Evolutionary conservation across 30 jellyfish, hydroid and myxozoan genomes (phyloP).

Genomic region (Pelagia noctiluca): DNA sequence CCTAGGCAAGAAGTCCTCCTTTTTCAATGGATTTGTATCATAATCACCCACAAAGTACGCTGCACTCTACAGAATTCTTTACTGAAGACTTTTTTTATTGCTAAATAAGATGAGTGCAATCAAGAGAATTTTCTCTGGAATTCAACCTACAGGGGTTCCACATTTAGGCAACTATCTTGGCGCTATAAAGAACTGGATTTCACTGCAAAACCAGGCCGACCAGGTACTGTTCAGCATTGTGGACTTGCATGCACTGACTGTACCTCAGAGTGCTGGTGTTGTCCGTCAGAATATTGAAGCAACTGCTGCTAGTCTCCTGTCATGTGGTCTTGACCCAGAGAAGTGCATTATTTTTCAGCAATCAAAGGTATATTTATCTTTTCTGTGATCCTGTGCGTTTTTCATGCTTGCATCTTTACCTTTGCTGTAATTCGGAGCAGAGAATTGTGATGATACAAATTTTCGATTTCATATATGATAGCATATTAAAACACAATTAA

Average conservation of each 20-base stretch:
- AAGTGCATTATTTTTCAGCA: conserved; percentile 85
- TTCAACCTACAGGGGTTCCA: conserved; percentile 97
- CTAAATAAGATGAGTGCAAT: conserved; percentile 12
- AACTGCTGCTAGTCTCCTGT: conserved; percentile 78
- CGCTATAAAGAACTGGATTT: conserved; percentile 85
- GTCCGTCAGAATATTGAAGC: conserved; percentile 42
- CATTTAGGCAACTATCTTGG: conserved; percentile 95
- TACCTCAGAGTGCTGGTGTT: conserved; percentile 56
- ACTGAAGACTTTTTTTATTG: background rate
- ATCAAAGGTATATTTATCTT: conserved; percentile 95
- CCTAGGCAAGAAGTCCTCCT: no score
- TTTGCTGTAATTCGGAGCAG: no score
- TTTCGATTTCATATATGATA: no score
- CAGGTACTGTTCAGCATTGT: conserved; percentile 80
- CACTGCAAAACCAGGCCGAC: conserved; percentile 54
- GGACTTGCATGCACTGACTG: conserved; percentile 83
- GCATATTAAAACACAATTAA: no score
- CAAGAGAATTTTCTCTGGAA: conserved; percentile 86
- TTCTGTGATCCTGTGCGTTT: no score
- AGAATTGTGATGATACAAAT: no score
- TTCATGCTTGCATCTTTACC: no score
- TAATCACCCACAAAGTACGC: no score
- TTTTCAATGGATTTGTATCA: no score
- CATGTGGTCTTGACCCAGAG: conserved; percentile 80
- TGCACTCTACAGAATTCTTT: no score